Percentiles rank a stretch among this genome's conserved stretches.
These are phyloP conservation scores for Andrena chrysosceles DNA, from an alignment of 2,888 invertebrate genomes.

Conservation along the genomic window DNA sequence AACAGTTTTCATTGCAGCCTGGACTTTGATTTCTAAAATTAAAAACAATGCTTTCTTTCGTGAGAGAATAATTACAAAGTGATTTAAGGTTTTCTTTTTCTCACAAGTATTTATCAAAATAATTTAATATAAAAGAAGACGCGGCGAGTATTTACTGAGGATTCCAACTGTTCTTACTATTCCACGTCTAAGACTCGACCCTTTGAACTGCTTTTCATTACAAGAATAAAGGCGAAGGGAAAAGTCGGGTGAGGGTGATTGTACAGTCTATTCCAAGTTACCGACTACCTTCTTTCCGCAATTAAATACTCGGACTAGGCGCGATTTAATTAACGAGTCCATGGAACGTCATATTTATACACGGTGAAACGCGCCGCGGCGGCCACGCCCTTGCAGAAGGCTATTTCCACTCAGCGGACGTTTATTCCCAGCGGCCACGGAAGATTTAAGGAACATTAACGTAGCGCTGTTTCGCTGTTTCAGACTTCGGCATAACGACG, in stretches of 20 bases:
- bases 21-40: too few species aligned
- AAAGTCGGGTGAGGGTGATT: slow-evolving; percentile 35
- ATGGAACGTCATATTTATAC: slow-evolving; percentile 39
- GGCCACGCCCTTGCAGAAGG: neutral
- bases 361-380: slow-evolving; percentile 15
- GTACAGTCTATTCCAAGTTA: slow-evolving; percentile 47
- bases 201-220: slow-evolving; percentile 51
- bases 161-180: neutral
- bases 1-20: too few species aligned
- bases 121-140: slow-evolving; percentile 10
- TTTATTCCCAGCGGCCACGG: slow-evolving; percentile 33
- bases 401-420: slow-evolving; percentile 4
- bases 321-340: slow-evolving; percentile 59
- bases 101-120: neutral
- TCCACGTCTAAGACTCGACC: slow-evolving; percentile 6
- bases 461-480: slow-evolving; percentile 77
- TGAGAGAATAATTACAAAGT: too few species aligned
- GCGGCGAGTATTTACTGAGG: neutral
- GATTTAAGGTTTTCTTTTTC: neutral
- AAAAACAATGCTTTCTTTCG: too few species aligned
- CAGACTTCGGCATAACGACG: slow-evolving; percentile 95
- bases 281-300: slow-evolving; percentile 41
- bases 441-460: slow-evolving; percentile 44
- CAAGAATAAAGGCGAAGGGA: neutral
- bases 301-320: slow-evolving; percentile 47